Percentiles rank a stretch among this genome's conserved stretches.
Evolutionary conservation across 2,888 invertebrate genomes (phyloP).

Genomic region (Ariolimax columbianus): DNA sequence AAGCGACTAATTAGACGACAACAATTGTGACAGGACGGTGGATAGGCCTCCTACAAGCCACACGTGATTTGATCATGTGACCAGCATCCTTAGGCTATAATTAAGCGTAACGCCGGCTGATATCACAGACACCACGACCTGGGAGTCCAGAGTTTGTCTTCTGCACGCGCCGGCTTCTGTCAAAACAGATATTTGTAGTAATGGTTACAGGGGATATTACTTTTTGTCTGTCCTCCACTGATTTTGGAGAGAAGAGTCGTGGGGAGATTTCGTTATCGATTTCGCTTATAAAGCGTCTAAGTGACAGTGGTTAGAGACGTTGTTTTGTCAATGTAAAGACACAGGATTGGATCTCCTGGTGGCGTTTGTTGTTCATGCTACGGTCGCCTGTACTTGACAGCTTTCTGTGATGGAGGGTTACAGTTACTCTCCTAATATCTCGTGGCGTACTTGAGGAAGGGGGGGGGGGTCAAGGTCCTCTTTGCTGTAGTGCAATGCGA

Average conservation of each 20-base stretch:
- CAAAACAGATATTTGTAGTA: neutral
- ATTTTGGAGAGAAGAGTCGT: neutral
- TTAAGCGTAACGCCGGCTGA: slow-evolving; percentile 3
- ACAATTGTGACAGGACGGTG: slow-evolving; percentile 26
- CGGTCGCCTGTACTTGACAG: too few relatives aligned
- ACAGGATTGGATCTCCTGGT: too few relatives aligned
- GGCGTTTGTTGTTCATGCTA: too few relatives aligned
- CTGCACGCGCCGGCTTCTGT: neutral
- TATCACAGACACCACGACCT: neutral
- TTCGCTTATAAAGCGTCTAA: neutral
- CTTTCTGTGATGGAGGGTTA: too few relatives aligned
- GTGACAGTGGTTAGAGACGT: too few relatives aligned
- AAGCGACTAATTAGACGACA: slow-evolving; percentile 38
- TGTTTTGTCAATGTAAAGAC: too few relatives aligned
- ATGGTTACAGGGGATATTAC: neutral
- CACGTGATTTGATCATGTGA: slow-evolving; percentile 41
- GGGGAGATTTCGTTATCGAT: neutral
- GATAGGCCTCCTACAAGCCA: neutral
- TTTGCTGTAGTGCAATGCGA: too few relatives aligned
- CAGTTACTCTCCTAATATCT: too few relatives aligned
- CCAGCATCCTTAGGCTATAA: slow-evolving; percentile 28
- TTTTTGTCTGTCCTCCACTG: neutral
- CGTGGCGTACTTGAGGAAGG: too few relatives aligned
- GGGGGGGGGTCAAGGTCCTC: too few relatives aligned
- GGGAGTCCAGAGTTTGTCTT: neutral